Percentiles rank a stretch among this genome's conserved stretches.
phyloP scores from a whole-genome alignment of 2,888 invertebrate species.

The Chloromyia formosa region DNA sequence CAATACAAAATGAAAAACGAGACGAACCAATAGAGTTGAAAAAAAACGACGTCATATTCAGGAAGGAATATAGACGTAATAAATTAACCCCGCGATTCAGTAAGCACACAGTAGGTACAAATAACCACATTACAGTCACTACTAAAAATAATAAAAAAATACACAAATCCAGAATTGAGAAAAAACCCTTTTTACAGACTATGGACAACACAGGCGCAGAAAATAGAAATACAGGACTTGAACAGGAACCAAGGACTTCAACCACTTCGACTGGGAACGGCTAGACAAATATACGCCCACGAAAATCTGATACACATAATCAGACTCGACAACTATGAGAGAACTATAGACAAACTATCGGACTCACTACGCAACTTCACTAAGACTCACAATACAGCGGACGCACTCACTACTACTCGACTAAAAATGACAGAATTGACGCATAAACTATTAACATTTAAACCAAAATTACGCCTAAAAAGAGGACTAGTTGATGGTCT shows the following conservation, averaged over 20 bases:
- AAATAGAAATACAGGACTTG: not conserved
- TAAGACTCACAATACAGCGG: no score
- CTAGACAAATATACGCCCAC: not conserved
- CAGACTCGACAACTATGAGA: not conserved
- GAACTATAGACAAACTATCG: not conserved
- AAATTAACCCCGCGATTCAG: conserved; percentile 42
- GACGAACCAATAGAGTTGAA: not conserved
- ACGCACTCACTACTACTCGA: no score
- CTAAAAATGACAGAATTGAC: conserved; percentile 10
- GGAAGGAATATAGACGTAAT: conserved; percentile 46
- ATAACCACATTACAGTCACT: conserved; percentile 43
- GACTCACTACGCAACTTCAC: no score
- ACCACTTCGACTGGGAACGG: not conserved
- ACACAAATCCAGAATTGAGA: conserved; percentile 12
- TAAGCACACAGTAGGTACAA: conserved; percentile 43
- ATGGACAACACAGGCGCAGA: not conserved
- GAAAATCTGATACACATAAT: not conserved
- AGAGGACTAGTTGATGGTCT: no score
- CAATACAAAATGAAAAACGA: conserved; percentile 26
- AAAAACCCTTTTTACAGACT: conserved; percentile 1
- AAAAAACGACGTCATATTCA: conserved; percentile 37
- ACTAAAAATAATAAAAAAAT: conserved; percentile 48
- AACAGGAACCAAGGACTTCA: not conserved
- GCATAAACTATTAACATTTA: conserved; percentile 37
- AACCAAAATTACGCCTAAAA: conserved; percentile 3